phyloP scores from a whole-genome alignment of 2,113 vertebrate species.

The Megaptera novaeangliae region DNA sequence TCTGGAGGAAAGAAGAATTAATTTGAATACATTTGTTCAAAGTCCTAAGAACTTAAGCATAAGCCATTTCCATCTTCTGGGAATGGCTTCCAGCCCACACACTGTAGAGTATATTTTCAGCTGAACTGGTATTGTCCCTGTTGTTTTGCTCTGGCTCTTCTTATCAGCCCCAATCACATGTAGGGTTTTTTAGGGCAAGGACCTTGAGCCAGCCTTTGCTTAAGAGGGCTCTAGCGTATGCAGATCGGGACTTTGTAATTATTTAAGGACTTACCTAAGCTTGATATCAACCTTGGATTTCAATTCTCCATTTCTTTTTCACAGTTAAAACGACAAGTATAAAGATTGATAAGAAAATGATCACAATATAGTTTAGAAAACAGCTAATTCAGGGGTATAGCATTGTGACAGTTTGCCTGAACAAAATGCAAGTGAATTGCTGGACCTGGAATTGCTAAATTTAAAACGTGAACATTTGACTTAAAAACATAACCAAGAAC shows the following conservation, averaged over 20 bases:
- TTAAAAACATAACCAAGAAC: neutral
- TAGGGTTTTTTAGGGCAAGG: neutral
- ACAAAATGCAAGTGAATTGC: neutral
- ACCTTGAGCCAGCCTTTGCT: neutral
- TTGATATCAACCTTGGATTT: neutral
- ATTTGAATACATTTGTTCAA: neutral
- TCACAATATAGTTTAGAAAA: neutral
- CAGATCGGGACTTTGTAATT: neutral
- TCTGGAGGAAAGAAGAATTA: neutral
- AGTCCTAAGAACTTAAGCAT: neutral
- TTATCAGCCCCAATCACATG: neutral
- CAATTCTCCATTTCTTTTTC: neutral
- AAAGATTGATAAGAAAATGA: neutral
- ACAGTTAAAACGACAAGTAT: neutral
- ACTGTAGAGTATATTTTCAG: neutral
- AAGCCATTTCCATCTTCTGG: neutral
- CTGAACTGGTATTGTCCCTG: neutral
- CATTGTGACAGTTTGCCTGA: neutral
- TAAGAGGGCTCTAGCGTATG: neutral
- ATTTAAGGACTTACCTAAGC: neutral
- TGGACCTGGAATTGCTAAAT: neutral
- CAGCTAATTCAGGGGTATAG: neutral
- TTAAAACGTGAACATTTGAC: neutral
- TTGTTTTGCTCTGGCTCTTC: neutral
- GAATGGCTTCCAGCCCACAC: neutral